Conservation (phyloP, 1,140 invertebrate genomes). For the Pararge aegeria region DNA sequence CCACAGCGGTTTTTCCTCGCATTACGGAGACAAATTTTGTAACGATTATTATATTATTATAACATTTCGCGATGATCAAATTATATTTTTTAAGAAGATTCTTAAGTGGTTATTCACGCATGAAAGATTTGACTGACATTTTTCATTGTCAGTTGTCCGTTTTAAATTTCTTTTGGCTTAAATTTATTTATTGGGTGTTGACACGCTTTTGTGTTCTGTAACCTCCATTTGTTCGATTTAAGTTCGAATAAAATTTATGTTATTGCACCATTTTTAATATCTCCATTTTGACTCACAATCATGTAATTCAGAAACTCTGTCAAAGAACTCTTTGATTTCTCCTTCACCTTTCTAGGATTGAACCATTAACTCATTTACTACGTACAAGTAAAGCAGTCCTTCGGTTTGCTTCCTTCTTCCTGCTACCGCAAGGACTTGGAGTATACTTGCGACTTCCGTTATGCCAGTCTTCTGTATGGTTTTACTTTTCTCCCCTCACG, state of each 20-base stretch:
- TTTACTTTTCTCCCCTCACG: too few species aligned
- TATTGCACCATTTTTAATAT: background rate
- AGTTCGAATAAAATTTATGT: background rate
- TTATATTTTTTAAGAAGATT: slow-evolving; percentile 40
- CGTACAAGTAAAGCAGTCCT: too few species aligned
- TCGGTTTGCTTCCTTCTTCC: too few species aligned
- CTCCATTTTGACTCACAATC: background rate
- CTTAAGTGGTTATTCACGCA: slow-evolving; percentile 47
- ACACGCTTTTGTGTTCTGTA: slow-evolving; percentile 11
- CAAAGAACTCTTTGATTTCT: too few species aligned
- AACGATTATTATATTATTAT: slow-evolving; percentile 31
- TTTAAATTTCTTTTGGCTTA: slow-evolving; percentile 36
- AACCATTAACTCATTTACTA: too few species aligned
- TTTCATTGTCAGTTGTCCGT: slow-evolving; percentile 41
- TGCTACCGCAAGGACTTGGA: too few species aligned
- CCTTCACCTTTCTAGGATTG: too few species aligned
- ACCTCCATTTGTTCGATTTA: background rate
- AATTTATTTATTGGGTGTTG: slow-evolving; percentile 22
- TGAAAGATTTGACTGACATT: slow-evolving; percentile 48
- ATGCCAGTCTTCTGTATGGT: too few species aligned
- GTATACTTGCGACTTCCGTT: too few species aligned
- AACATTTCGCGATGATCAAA: slow-evolving; percentile 32
- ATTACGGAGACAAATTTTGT: slow-evolving; percentile 44
- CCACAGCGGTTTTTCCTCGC: slow-evolving; percentile 20
- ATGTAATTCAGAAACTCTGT: background rate